Evolutionary conservation across 2,113 vertebrate species (phyloP).

Genomic region (Lontra canadensis): DNA sequence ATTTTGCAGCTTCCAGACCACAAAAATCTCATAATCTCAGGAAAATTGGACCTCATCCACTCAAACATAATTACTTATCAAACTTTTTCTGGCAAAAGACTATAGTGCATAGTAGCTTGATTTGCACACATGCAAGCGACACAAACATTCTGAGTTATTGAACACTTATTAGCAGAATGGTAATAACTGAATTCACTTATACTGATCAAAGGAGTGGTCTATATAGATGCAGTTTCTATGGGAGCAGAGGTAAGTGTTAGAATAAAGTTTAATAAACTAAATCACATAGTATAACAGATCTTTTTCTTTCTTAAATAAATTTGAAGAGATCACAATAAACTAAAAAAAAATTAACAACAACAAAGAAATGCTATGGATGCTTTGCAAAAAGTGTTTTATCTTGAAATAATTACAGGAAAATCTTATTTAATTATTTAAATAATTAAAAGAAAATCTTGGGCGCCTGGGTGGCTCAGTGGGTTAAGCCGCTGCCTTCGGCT

Average conservation of each 20-base stretch:
- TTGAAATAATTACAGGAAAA: background rate
- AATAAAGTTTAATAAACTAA: background rate
- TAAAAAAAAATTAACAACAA: background rate
- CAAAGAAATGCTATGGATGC: background rate
- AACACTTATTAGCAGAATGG: background rate
- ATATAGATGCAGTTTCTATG: background rate
- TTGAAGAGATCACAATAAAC: background rate
- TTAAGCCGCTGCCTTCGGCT: no score
- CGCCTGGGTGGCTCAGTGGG: no score
- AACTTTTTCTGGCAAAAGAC: constrained; percentile 45
- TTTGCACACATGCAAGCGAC: constrained; percentile 35
- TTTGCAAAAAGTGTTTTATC: background rate
- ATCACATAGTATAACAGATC: background rate
- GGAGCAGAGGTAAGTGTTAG: background rate
- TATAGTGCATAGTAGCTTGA: background rate
- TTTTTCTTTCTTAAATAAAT: background rate
- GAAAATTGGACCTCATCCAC: background rate
- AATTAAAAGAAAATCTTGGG: background rate
- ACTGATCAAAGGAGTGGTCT: background rate
- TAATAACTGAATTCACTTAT: background rate
- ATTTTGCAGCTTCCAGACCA: background rate
- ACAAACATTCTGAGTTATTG: background rate
- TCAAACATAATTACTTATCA: constrained; percentile 56
- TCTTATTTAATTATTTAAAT: background rate
- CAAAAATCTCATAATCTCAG: background rate